phyloP scores from a whole-genome alignment of 2,797 vertebrate genomes.

The Nasua narica region DNA sequence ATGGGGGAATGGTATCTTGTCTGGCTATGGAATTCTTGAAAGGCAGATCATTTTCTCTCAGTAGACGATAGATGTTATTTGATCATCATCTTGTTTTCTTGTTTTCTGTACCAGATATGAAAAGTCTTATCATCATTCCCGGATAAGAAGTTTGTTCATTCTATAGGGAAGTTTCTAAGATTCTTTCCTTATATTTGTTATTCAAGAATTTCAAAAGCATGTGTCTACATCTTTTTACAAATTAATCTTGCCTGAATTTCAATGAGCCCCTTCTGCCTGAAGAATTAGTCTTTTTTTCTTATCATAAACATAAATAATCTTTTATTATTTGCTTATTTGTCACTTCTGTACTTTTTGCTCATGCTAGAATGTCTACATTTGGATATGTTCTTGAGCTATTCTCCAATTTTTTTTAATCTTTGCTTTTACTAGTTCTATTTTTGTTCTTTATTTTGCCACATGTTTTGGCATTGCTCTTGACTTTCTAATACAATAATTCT shows the following conservation, averaged over 20 bases:
- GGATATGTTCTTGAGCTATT: background rate
- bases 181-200: background rate
- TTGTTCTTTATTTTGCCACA: background rate
- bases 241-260: background rate
- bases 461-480: background rate
- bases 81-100: background rate
- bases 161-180: background rate
- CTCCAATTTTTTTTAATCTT: background rate
- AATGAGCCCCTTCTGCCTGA: background rate
- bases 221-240: background rate
- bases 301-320: background rate
- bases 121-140: background rate
- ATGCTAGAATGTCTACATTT: background rate
- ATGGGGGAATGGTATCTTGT: background rate
- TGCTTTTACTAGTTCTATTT: background rate
- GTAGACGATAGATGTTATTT: background rate
- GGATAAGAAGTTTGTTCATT: background rate
- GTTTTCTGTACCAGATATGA: background rate
- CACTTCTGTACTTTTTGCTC: background rate
- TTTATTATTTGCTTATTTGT: background rate
- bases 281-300: background rate
- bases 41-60: background rate
- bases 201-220: background rate
- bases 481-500: background rate
- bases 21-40: background rate